Evolutionary conservation across 2,113 vertebrate species (phyloP).

Genomic region (Serilophus lunatus): DNA sequence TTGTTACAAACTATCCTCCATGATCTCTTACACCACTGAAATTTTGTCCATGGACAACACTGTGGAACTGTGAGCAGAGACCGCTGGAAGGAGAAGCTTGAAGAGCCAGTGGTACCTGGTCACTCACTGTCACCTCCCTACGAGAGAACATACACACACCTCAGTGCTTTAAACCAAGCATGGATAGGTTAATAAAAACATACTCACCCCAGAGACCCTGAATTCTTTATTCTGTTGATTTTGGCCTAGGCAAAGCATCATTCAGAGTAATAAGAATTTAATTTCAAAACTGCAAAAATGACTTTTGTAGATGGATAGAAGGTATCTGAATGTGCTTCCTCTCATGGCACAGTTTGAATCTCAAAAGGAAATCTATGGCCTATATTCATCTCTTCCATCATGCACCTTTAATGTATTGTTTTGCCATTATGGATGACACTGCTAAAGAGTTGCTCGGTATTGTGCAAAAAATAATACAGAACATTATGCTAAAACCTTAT

Average conservation of each 20-base stretch:
- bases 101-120: neutral
- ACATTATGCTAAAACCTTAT: neutral
- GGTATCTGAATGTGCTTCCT: neutral
- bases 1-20: neutral
- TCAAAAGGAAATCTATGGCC: neutral
- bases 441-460: neutral
- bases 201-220: neutral
- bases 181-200: neutral
- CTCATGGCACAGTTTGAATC: neutral
- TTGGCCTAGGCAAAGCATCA: neutral
- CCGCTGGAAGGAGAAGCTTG: neutral
- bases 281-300: neutral
- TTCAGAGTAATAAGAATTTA: neutral
- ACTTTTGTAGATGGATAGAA: neutral
- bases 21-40: fast-evolving
- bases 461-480: neutral
- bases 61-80: neutral
- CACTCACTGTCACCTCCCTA: neutral
- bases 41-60: neutral
- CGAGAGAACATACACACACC: neutral
- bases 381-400: neutral
- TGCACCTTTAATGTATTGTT: neutral
- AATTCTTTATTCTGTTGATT: neutral
- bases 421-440: neutral
- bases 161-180: neutral